These are phyloP conservation scores for Ormyrus pomaceus DNA, from an alignment of 2,888 invertebrate species.

Conservation along the genomic window DNA sequence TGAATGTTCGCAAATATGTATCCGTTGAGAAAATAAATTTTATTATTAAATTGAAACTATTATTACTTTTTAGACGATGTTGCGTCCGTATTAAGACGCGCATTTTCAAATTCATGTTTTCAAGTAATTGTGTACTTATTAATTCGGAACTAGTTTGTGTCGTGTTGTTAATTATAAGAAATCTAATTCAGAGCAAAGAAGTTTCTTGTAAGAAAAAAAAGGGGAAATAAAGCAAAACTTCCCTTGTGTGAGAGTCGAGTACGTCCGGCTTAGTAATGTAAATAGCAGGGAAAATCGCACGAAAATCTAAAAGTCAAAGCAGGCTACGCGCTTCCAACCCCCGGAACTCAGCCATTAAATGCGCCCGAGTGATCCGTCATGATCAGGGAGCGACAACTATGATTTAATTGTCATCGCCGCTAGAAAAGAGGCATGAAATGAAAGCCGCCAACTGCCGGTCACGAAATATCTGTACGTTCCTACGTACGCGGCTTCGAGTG, in stretches of 20 bases:
- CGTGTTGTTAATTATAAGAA: no score
- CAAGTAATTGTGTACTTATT: no score
- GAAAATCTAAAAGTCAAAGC: slow-evolving; percentile 57
- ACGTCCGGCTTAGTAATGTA: slow-evolving; percentile 48
- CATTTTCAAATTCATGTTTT: no score
- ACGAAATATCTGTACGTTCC: slow-evolving; percentile 32
- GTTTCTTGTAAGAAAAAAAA: not conserved
- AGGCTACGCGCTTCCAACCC: slow-evolving; percentile 5
- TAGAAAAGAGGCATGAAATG: slow-evolving; percentile 48
- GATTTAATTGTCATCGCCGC: slow-evolving; percentile 73
- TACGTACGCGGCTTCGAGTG: not conserved
- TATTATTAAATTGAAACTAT: no score
- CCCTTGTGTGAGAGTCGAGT: slow-evolving; percentile 15
- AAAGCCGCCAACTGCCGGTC: slow-evolving; percentile 22
- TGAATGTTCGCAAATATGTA: not conserved
- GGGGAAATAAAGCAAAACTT: slow-evolving; percentile 8
- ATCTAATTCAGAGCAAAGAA: no score
- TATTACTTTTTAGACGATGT: no score
- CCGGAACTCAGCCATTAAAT: slow-evolving; percentile 40
- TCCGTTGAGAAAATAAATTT: no score
- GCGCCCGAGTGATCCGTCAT: slow-evolving; percentile 70
- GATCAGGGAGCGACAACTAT: slow-evolving; percentile 69
- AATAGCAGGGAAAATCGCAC: slow-evolving; percentile 57
- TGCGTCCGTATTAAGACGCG: no score
- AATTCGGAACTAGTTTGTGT: no score